phyloP scores from a whole-genome alignment of 64 coral and sea anemone genomes.

The Montipora efflorescens region DNA sequence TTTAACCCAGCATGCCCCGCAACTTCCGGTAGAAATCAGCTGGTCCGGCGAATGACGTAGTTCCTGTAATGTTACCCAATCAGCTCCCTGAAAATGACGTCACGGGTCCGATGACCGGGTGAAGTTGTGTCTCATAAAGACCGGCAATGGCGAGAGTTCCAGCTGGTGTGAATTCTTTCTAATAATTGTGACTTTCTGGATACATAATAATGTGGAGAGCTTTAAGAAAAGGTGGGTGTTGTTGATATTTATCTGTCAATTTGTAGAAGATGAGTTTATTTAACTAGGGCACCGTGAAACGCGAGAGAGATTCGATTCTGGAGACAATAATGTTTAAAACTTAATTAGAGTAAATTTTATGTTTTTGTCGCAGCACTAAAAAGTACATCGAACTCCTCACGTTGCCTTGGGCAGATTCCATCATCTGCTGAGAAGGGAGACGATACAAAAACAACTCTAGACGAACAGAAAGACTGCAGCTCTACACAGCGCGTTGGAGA shows the following conservation, averaged over 20 bases:
- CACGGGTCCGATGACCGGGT: too few relatives aligned
- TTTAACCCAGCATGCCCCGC: too few relatives aligned
- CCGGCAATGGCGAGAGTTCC: too few relatives aligned
- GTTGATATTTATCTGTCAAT: neutral
- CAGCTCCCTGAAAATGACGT: too few relatives aligned
- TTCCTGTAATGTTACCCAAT: too few relatives aligned
- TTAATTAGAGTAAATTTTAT: too few relatives aligned
- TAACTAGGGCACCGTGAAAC: neutral
- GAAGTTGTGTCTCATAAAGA: too few relatives aligned
- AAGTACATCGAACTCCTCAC: conserved; percentile 51
- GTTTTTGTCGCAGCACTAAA: neutral
- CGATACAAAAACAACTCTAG: neutral
- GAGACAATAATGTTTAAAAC: neutral
- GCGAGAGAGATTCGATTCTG: neutral
- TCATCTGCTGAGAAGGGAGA: conserved; percentile 78
- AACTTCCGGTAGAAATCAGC: too few relatives aligned
- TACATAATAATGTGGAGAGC: neutral
- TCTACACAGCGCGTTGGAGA: neutral
- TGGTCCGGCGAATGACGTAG: too few relatives aligned
- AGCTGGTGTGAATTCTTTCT: too few relatives aligned
- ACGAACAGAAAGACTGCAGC: neutral
- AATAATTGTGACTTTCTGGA: too few relatives aligned
- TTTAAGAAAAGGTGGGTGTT: neutral
- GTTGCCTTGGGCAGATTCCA: conserved; percentile 81
- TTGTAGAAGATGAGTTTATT: neutral